A percentile compares a stretch with the other conserved stretches of the same genome.
These are phyloP conservation scores for Physocephala rufipes DNA, from an alignment of 2,888 invertebrate genomes.

Conservation along the genomic window DNA sequence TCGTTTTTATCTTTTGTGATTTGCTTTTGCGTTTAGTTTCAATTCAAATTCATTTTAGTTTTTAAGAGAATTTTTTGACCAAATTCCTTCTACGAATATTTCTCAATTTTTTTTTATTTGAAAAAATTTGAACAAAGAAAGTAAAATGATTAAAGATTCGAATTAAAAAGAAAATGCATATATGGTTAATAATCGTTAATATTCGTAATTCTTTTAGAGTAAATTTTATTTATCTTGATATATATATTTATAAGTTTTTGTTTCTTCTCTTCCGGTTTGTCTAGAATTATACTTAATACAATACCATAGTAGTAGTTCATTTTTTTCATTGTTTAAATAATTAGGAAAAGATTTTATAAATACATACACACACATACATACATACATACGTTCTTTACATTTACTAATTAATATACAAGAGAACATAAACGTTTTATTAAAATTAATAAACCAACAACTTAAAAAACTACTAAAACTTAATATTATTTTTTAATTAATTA, in stretches of 20 bases:
- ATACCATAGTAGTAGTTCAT: slow-evolving; percentile 24
- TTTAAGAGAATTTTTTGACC: not conserved
- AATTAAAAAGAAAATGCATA: slow-evolving; percentile 15
- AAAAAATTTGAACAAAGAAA: slow-evolving; percentile 3
- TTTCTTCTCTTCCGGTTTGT: not conserved
- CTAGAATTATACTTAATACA: not conserved
- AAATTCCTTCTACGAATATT: not conserved
- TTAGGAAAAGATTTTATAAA: slow-evolving; percentile 27
- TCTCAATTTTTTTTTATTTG: not conserved
- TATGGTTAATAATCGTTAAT: not conserved
- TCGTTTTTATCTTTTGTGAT: slow-evolving; percentile 16
- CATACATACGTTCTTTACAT: not conserved
- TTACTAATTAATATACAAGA: not conserved
- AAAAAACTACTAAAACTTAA: slow-evolving; percentile 15
- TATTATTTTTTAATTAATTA: slow-evolving; percentile 24
- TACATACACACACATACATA: not conserved
- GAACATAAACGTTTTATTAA: not conserved
- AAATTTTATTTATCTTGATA: not conserved
- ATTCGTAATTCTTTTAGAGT: slow-evolving; percentile 10
- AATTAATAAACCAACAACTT: not conserved
- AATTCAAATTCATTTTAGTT: slow-evolving; percentile 4
- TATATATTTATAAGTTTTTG: not conserved
- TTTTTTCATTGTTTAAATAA: slow-evolving; percentile 37
- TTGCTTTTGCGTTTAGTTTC: not conserved
- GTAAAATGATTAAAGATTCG: slow-evolving; percentile 23